These are phyloP conservation scores for Tricholaema leucomelas DNA, from an alignment of 2,113 vertebrate genomes.

Conservation along the genomic window DNA sequence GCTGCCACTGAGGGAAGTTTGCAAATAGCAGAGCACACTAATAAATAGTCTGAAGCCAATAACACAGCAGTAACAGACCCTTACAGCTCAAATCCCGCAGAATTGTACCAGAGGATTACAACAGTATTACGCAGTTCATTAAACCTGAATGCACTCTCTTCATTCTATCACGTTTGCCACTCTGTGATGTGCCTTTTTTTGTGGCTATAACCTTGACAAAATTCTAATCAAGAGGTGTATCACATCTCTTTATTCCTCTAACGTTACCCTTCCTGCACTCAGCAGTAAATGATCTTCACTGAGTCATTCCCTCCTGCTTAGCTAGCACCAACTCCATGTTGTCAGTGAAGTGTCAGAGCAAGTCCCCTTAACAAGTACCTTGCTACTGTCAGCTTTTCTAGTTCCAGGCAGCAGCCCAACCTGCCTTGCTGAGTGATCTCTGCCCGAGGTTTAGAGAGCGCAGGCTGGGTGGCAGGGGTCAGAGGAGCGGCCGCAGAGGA, in stretches of 20 bases:
- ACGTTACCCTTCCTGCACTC: neutral
- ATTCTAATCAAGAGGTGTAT: neutral
- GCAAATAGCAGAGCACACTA: neutral
- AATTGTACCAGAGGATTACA: slow-evolving; percentile 15
- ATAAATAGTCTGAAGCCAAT: neutral
- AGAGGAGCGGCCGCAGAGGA: neutral
- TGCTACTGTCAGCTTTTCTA: neutral
- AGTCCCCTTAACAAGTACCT: neutral
- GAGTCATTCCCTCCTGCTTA: neutral
- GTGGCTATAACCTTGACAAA: slow-evolving; percentile 39
- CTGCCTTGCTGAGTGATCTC: neutral
- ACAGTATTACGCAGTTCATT: slow-evolving; percentile 13
- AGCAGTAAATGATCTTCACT: slow-evolving; percentile 14
- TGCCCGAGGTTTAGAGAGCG: rapidly evolving
- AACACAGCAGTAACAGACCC: neutral
- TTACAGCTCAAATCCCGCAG: neutral
- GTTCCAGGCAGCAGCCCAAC: neutral
- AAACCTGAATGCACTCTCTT: slow-evolving; percentile 16
- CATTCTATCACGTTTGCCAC: neutral
- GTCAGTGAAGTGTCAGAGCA: neutral
- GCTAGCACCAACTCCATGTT: neutral
- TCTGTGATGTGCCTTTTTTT: neutral
- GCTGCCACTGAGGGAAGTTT: neutral
- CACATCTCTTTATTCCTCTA: neutral
- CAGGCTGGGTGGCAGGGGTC: neutral